Evolutionary conservation across 2,888 invertebrate species (phyloP).

Genomic region (Lymantria monacha): DNA sequence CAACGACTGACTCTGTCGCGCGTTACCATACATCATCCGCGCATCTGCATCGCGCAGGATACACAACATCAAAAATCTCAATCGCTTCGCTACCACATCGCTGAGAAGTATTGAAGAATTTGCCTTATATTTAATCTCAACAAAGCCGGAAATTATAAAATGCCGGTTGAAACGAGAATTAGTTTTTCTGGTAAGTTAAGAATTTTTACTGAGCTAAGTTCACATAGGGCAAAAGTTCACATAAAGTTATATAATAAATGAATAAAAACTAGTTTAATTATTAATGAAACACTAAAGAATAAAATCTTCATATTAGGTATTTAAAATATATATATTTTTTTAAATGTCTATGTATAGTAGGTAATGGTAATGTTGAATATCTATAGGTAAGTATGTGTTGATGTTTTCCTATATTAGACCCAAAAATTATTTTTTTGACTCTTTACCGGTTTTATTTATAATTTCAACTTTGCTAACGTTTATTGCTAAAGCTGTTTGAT

Average conservation of each 20-base stretch:
- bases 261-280: constrained; percentile 3
- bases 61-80: constrained; percentile 30
- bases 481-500: constrained; percentile 1
- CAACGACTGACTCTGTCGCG: constrained; percentile 58
- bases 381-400: too few relatives aligned
- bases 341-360: too few relatives aligned
- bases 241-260: constrained; percentile 14
- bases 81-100: constrained; percentile 20
- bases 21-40: constrained; percentile 47
- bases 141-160: constrained; percentile 39
- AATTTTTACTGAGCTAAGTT: constrained; percentile 8
- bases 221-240: constrained; percentile 14
- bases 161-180: constrained; percentile 78
- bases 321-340: too few relatives aligned
- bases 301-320: too few relatives aligned
- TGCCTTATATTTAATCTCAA: constrained; percentile 9
- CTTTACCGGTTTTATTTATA: background rate
- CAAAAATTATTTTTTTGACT: too few relatives aligned
- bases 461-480: constrained; percentile 6
- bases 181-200: constrained; percentile 75
- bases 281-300: too few relatives aligned
- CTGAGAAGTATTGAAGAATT: constrained; percentile 18
- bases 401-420: too few relatives aligned
- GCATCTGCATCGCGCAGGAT: constrained; percentile 52
- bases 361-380: too few relatives aligned